Conservation (phyloP, 1,140 invertebrate genomes). For the Neotoxoptera formosana region DNA sequence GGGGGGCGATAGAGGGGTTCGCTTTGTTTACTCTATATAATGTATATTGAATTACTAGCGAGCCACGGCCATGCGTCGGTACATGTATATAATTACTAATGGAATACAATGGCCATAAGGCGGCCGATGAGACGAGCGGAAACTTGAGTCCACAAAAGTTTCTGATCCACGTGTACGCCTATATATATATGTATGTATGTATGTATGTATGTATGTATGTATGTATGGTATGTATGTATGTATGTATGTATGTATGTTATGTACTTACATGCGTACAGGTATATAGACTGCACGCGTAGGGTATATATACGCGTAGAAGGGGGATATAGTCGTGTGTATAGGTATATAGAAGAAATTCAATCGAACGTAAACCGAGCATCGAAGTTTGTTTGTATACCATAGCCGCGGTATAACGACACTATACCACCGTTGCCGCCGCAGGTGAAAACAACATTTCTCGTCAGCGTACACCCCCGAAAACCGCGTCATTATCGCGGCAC, state of each 20-base stretch:
- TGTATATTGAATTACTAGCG: not conserved
- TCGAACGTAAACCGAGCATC: conserved; percentile 31
- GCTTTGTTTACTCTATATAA: not conserved
- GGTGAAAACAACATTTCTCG: conserved; percentile 29
- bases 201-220: too few species aligned
- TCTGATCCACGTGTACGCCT: not conserved
- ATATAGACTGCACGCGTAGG: not conserved
- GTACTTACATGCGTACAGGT: not conserved
- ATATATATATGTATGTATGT: not conserved
- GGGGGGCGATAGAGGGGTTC: not conserved
- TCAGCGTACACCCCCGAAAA: not conserved
- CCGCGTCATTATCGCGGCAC: not conserved
- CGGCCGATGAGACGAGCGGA: not conserved
- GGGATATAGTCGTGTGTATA: not conserved
- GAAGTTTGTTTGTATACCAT: conserved; percentile 19
- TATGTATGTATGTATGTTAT: too few species aligned
- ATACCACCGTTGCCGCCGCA: not conserved
- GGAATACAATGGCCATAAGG: not conserved
- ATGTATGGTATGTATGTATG: too few species aligned
- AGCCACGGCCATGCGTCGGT: not conserved
- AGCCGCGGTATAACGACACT: not conserved
- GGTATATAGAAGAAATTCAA: conserved; percentile 51
- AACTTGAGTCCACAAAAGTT: conserved; percentile 39
- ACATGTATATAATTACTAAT: conserved; percentile 57
- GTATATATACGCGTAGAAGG: not conserved